Percentiles rank a stretch among this genome's conserved stretches.
These are phyloP conservation scores for Belonocnema kinseyi DNA, from an alignment of 1,140 invertebrate species.

Conservation along the genomic window DNA sequence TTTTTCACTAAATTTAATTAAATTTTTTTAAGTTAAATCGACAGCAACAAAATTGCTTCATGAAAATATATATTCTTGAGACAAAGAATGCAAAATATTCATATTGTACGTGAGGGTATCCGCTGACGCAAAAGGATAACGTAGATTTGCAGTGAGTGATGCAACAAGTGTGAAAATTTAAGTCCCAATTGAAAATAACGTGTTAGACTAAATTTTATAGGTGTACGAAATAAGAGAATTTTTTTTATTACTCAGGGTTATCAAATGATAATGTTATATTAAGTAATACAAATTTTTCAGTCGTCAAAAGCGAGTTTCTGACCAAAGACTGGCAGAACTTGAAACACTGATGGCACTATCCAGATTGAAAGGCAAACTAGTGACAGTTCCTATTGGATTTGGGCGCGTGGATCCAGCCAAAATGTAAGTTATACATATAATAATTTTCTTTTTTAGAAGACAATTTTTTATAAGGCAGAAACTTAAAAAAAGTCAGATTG, in stretches of 20 bases:
- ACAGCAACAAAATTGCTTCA: not conserved
- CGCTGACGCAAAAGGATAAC: not conserved
- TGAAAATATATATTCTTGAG: not conserved
- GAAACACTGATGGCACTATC: slow-evolving; percentile 78
- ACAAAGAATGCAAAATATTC: slow-evolving; percentile 1
- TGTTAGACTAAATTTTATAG: too few species aligned
- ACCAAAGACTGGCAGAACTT: slow-evolving; percentile 80
- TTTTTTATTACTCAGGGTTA: too few species aligned
- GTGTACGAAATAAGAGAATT: too few species aligned
- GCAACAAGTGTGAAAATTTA: slow-evolving; percentile 22
- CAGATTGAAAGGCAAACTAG: slow-evolving; percentile 74
- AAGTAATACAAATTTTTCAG: slow-evolving; percentile 53
- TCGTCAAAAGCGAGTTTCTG: slow-evolving; percentile 80
- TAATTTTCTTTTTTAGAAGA: not conserved
- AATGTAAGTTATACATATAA: slow-evolving; percentile 74
- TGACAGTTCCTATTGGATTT: slow-evolving; percentile 76
- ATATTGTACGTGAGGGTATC: slow-evolving; percentile 1
- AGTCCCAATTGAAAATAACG: too few species aligned
- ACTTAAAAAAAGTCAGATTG: too few species aligned
- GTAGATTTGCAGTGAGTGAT: slow-evolving; percentile 13
- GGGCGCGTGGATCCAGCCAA: slow-evolving; percentile 76
- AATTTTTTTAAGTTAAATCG: too few species aligned
- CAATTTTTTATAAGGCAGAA: too few species aligned
- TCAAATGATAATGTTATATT: not conserved
- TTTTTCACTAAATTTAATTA: too few species aligned